A percentile compares a stretch with the other conserved stretches of the same genome.
phyloP scores from a whole-genome alignment of 2,888 invertebrate genomes.

The Myathropa florea region DNA sequence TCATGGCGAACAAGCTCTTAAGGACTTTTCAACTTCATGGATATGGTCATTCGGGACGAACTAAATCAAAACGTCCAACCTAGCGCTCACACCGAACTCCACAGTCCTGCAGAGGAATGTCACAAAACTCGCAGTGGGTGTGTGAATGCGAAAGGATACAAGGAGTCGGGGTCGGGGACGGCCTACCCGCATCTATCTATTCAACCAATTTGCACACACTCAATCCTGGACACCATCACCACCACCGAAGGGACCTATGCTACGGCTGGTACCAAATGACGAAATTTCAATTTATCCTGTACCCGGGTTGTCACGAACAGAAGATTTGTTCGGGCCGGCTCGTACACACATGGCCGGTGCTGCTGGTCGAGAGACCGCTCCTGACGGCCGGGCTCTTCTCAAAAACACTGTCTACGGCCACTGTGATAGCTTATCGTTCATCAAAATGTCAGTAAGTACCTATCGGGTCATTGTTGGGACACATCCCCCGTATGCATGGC shows the following conservation, averaged over 20 bases:
- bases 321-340: slow-evolving; percentile 60
- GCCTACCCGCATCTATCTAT: slow-evolving; percentile 66
- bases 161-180: slow-evolving; percentile 5
- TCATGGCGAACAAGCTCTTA: neutral
- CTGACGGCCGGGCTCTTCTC: slow-evolving; percentile 28
- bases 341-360: neutral
- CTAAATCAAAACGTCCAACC: slow-evolving; percentile 70
- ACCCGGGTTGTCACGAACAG: slow-evolving; percentile 69
- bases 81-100: slow-evolving; percentile 30
- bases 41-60: slow-evolving; percentile 30
- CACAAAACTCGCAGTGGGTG: slow-evolving; percentile 16
- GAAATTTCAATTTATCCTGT: slow-evolving; percentile 70
- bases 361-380: neutral
- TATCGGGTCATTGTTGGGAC: slow-evolving; percentile 70
- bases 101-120: neutral
- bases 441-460: slow-evolving; percentile 71
- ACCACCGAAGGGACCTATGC: slow-evolving; percentile 22
- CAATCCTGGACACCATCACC: slow-evolving; percentile 36
- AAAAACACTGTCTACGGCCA: slow-evolving; percentile 63
- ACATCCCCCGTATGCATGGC: slow-evolving; percentile 27
- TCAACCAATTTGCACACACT: slow-evolving; percentile 70
- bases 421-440: slow-evolving; percentile 71
- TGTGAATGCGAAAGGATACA: slow-evolving; percentile 1
- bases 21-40: slow-evolving; percentile 63
- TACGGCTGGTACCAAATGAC: slow-evolving; percentile 50